phyloP scores from a whole-genome alignment of 2,888 invertebrate species.

The Yponomeuta malinellus region DNA sequence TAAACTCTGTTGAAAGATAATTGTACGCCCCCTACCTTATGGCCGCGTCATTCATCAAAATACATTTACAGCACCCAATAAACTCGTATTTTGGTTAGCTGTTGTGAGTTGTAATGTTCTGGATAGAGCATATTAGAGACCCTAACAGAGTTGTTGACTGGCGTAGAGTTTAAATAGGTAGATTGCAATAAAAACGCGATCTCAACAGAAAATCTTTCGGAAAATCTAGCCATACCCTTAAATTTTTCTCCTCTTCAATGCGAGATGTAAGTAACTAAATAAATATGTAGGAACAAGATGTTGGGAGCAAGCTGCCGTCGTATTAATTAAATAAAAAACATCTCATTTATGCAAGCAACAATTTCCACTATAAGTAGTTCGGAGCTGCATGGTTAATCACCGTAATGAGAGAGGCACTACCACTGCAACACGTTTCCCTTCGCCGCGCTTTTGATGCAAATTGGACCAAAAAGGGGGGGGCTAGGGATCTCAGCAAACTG shows the following conservation, averaged over 20 bases:
- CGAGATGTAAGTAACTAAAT: too few relatives aligned
- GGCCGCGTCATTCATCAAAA: slow-evolving; percentile 16
- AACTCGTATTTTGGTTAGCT: not conserved
- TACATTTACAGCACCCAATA: slow-evolving; percentile 12
- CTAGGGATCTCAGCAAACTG: not conserved
- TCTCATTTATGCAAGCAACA: not conserved
- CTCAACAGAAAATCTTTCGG: too few relatives aligned
- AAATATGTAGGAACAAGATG: not conserved
- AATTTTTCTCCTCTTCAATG: not conserved
- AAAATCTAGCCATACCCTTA: too few relatives aligned
- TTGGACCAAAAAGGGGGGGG: not conserved
- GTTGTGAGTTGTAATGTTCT: too few relatives aligned
- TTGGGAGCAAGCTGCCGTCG: not conserved
- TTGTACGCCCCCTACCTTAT: slow-evolving; percentile 8
- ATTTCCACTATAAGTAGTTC: slow-evolving; percentile 6
- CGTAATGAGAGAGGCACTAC: slow-evolving; percentile 12
- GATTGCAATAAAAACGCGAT: too few relatives aligned
- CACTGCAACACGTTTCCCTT: slow-evolving; percentile 1
- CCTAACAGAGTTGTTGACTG: too few relatives aligned
- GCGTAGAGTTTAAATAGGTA: too few relatives aligned
- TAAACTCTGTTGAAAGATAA: not conserved
- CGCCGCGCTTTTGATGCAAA: slow-evolving; percentile 5
- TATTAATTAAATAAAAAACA: slow-evolving; percentile 2
- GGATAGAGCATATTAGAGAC: too few relatives aligned
- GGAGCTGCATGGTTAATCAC: slow-evolving; percentile 11